Percentiles rank a stretch among this genome's conserved stretches.
These are phyloP conservation scores for Sminthurinus aureus DNA, from an alignment of 2,888 invertebrate species.

Conservation along the genomic window DNA sequence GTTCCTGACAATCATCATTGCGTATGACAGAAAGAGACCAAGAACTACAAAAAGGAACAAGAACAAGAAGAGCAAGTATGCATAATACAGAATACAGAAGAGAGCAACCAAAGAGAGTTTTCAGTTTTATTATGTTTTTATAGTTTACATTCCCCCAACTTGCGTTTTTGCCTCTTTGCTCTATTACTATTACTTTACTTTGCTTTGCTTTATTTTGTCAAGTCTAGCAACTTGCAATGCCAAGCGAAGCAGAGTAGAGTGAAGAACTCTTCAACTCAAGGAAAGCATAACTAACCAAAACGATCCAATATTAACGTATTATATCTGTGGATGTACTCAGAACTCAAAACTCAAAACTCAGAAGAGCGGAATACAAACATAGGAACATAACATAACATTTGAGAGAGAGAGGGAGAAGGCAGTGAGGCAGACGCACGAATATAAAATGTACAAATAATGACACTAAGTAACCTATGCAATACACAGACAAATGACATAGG, in stretches of 20 bases:
- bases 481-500: slow-evolving; percentile 9
- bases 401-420: too few species aligned
- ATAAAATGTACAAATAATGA: slow-evolving; percentile 2
- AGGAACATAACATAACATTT: too few species aligned
- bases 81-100: neutral
- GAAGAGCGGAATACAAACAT: too few species aligned
- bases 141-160: slow-evolving; percentile 21
- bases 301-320: slow-evolving; percentile 15
- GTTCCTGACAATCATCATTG: slow-evolving; percentile 44
- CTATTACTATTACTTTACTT: too few species aligned
- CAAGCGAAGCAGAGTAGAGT: neutral
- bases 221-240: neutral
- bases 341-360: neutral
- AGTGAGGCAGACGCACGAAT: too few species aligned
- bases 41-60: neutral
- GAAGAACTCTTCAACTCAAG: neutral
- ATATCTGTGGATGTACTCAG: neutral
- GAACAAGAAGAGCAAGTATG: too few species aligned
- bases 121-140: slow-evolving; percentile 30
- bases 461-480: slow-evolving; percentile 9
- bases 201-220: neutral
- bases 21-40: slow-evolving; percentile 1
- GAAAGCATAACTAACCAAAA: slow-evolving; percentile 22
- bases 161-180: neutral
- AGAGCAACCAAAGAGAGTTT: slow-evolving; percentile 13